Evolutionary conservation across 2,113 vertebrate genomes (phyloP), one percentile per base, ranked within the genome.

Genomic region (Calidris pygmaea): DNA sequence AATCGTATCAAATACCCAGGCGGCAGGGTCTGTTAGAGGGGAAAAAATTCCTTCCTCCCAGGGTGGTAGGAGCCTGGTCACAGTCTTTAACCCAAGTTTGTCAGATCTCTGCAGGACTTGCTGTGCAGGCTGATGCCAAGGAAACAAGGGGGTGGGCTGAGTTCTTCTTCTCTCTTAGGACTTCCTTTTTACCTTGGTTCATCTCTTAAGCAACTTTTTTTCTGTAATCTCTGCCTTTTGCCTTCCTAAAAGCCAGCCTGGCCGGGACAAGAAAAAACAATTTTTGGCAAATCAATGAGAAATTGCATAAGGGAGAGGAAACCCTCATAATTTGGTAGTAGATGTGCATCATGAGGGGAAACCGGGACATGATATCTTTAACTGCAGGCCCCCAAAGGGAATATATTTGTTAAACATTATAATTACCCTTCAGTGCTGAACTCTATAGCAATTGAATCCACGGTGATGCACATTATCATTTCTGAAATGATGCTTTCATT

Each of bases 341-440:
- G 79, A 77, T 2, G 1, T 43, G 79, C 74, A 87, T 62, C 43
- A 73, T 30, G 91, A 95, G 95, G 93, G 89, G 80, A 96, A 97
- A 96, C 80, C 68, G 30, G 96, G 97, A 95, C 94, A 90, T 75
- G 94, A 30, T 84, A 73, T 96, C 96, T 98, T 96, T 98, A 97
- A 98, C 97, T 97, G 94, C 95, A 91, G 87, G 84, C 91, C 97
- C 96, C 98, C 93, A 87, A 97, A 97, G 98, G 97, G 97, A 98
- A 97, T 97, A 93, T 98, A 97, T 98, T 98, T 98, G 97, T 98
- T 98, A 98, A 98, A 98, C 97, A 98, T 98, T 97, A 95, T 98
- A 98, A 98, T 98, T 98, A 98, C 97, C 97, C 98, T 97, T 98
- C 98, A 95, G 95, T 95, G 84, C 93, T 97, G 97, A 98, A 93